A percentile compares a stretch with the other conserved stretches of the same genome.
phyloP scores from a whole-genome alignment of 2,888 invertebrate species.

The Thysanoteuthis rhombus region DNA sequence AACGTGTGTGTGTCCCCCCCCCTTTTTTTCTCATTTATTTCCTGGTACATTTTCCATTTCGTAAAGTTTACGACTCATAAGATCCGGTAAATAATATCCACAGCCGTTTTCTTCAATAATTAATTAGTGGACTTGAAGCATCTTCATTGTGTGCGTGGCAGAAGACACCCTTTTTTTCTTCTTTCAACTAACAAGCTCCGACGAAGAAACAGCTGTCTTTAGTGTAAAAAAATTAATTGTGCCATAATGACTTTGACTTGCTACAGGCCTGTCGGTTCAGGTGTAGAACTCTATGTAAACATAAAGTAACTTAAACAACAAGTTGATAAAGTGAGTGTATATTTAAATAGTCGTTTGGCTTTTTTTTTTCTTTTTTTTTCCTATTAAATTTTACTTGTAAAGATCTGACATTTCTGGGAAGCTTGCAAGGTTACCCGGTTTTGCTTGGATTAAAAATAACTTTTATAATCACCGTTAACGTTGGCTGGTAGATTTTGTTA shows the following conservation, averaged over 20 bases:
- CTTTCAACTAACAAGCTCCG: neutral
- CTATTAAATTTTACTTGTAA: too few species aligned
- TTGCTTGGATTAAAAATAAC: too few species aligned
- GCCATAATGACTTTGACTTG: too few species aligned
- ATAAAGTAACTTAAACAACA: too few species aligned
- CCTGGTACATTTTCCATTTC: neutral
- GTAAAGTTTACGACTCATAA: neutral
- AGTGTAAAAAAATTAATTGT: neutral
- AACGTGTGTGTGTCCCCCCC: neutral
- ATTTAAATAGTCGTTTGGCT: neutral
- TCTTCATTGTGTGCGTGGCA: neutral
- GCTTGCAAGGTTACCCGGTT: too few species aligned
- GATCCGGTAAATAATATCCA: too few species aligned
- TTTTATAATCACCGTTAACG: too few species aligned
- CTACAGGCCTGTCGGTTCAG: neutral
- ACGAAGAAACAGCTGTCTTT: slow-evolving; percentile 12
- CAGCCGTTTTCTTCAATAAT: neutral
- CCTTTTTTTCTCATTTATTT: neutral
- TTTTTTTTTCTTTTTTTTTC: neutral
- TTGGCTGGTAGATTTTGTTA: too few species aligned
- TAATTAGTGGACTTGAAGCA: too few species aligned
- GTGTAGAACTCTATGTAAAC: neutral
- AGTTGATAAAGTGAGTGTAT: neutral
- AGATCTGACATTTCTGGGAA: neutral
- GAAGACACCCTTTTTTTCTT: neutral